A percentile compares a stretch with the other conserved stretches of the same genome.
Evolutionary conservation across 2,113 vertebrate genomes (phyloP).

Genomic region (Mesoclemmys tuberculata): DNA sequence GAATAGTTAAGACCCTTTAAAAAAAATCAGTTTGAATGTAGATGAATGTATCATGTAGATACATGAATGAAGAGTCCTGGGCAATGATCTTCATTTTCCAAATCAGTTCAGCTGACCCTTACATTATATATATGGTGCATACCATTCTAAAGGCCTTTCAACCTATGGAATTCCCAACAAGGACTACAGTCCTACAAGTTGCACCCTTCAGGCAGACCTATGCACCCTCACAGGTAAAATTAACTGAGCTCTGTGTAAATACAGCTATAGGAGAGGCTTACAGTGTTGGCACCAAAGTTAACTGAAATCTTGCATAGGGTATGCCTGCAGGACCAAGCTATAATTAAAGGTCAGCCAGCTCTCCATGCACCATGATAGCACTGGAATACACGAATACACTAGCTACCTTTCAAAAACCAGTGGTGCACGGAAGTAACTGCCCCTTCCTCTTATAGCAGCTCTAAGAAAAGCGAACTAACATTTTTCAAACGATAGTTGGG

Average conservation of each 20-base stretch:
- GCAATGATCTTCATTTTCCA: not conserved
- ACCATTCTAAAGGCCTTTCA: not conserved
- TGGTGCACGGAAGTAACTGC: not conserved
- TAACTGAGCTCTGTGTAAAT: not conserved
- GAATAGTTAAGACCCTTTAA: not conserved
- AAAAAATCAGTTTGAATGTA: not conserved
- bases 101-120: not conserved
- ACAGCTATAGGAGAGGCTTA: not conserved
- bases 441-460: not conserved
- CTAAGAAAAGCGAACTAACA: not conserved
- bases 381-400: not conserved
- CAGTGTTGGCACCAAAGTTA: not conserved
- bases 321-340: rapidly evolving
- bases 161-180: not conserved
- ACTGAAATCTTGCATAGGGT: rapidly evolving
- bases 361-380: not conserved
- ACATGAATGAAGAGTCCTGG: not conserved
- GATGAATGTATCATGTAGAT: not conserved
- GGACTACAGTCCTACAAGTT: not conserved
- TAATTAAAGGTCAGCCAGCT: not conserved
- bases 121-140: not conserved
- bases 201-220: not conserved
- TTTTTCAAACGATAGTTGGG: not conserved
- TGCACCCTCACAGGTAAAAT: not conserved
- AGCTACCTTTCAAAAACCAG: not conserved